Evolutionary conservation across 2,888 invertebrate genomes (phyloP), one percentile per base, ranked within the genome.

Genomic region (Ichneumon xanthorius): DNA sequence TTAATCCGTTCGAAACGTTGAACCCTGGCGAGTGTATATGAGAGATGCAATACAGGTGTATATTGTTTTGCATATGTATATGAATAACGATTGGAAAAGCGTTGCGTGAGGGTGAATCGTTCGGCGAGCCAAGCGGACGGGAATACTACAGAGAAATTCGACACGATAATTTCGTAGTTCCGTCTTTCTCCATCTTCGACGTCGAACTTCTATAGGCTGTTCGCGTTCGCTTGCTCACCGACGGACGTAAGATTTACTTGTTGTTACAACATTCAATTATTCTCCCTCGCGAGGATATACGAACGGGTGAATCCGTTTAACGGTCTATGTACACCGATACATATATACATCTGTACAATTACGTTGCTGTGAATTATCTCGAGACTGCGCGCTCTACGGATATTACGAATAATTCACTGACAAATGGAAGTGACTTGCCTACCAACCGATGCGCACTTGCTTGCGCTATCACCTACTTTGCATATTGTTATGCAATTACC

Each of bases 1-100:
- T 86, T 86, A 86, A 86, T 86, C 85, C 82, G 65, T 22, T 65
- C 72, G 82, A 65, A 85, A 82, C 50, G 83, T 55, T 80, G 75
- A 71, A 84, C 72, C 67, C 77, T 82, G 63, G 80, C 72, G 53
- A 75, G 73, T 73, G 58, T 67, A 48, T 73, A 48, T 50, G 48
- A 58, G 79, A 61, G 50, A 61, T 61, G 33, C 5, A 68, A 61
- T 71, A 40, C 14, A 40, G 19, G n/a, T 48, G 30, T 48, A 48
- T 16, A 48, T 48, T 16, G 45, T 48, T 48, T 48, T 37, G 55
- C 50, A 75, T 55, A 61, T 73, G 73, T 45, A 63, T 65, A 78
- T 63, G 81, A 71, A 63, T 65, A 75, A 82, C 81, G 85, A 85
- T 79, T 75, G 81, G 70, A 75, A 78, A 11, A 63, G 73, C 81